Base-by-base conservation (phyloP, 2,888 invertebrate genomes). In the Andrena trimmerana region DNA sequence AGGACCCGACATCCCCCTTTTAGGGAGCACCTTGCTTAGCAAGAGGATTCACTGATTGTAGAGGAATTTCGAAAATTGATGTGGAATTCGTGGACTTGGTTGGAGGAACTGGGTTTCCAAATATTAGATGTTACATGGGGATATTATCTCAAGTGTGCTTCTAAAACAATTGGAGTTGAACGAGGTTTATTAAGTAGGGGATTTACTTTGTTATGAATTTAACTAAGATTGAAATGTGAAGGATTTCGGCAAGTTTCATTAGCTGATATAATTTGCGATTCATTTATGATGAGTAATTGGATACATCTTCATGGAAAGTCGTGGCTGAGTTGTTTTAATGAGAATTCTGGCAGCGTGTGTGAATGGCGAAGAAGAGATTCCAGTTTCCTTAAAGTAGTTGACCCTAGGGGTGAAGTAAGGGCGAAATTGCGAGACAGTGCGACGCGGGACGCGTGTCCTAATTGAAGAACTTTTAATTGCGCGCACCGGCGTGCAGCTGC, bases 401-500 rank as follows among this genome's bases (percentile, higher is more conserved):
- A 66, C 62, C 48, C 60, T 10, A 54, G 8, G 71, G 33, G 24
- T 33, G 59, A 16, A 67, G 67, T 57, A 72, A 59, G 69, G 48
- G 75, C 65, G 67, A 75, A 71, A 71, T 66, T 78, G 75, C 70
- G 68, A 78, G 81, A 80, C 77, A 83, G 68, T 65, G 42, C 31
- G 60, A 36, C 59, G 73, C 77, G 72, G 78, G 72, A 84, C 79
- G 78, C 67, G 73, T 78, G 85, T 75, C 79, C 81, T 82, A 88
- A 88, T 88, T 86, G 85, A 77, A 79, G 70, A 86, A 88, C 83
- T 89, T 88, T 89, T 88, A 88, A 88, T 88, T 86, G 86, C 88
- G 86, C 88, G 42, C 74, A 62, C 68, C 70, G 80, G 60, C 77
- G 78, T 81, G 79, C 89, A 83, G 78, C 80, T 85, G 89, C 86